Evolutionary conservation across 2,888 invertebrate species (phyloP), one percentile per base, ranked within the genome.

Genomic region (Theodoxus fluviatilis): DNA sequence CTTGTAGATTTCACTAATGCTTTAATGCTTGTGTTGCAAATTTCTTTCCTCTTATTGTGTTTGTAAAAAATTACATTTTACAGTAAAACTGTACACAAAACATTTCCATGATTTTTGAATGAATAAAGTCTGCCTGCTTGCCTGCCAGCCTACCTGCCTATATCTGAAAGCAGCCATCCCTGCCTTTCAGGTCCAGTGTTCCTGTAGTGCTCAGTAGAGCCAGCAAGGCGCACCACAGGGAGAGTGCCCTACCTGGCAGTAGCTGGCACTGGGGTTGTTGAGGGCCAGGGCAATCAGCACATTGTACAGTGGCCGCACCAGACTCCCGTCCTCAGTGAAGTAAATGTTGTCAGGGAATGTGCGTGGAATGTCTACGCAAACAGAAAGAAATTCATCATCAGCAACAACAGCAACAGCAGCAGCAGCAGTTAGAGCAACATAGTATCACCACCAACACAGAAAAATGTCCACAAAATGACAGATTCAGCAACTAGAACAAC

Each of bases 271-370:
- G 79, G 91, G 91, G 87, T 96, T 96, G 83, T 93, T 93, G 84
- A 94, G 93, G 69, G 95, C 95, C 88, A 95, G 94, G 1, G 96
- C 94, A 79, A 93, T 91, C 73, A 97, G 90, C 81, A 96, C 92
- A 87, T 95, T 93, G 81, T 92, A 94, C 65, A 97, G 89, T 80
- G 94, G 92, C 74, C 91, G 90, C 76, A 93, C 92, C 76, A 93
- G 91, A 74, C 82, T 80, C 25, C 79, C 76, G 2, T 91, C 91
- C 69, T 92, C 92, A 73, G 79, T 77, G 85, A 97, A 97, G 87
- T 93, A 94, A 79, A 96, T 94, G 88, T 97, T 97, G 85, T 96
- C 96, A 69, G 96, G 96, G 89, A 96, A 97, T 73, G 96, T 97
- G 75, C 97, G 90, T 74, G 95, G 95, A 80, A 96, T 89, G 90